A percentile compares a stretch with the other conserved stretches of the same genome.
Conservation (phyloP, 2,797 vertebrate genomes). For the Chaetodon trifasciatus region DNA sequence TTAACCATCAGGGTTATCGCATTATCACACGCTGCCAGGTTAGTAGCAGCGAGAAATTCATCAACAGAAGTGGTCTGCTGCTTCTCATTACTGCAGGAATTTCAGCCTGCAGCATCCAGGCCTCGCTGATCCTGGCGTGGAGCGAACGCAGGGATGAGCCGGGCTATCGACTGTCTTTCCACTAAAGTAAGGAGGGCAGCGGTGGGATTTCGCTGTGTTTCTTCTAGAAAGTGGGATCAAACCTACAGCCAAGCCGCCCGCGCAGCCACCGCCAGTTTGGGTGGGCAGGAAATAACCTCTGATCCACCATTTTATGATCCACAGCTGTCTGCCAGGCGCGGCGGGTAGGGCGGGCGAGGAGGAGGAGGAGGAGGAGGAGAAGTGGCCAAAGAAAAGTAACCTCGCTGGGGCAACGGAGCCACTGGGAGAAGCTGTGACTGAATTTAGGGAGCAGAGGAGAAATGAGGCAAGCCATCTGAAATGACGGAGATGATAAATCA, state of each 20-base stretch:
- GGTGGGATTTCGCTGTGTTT: constrained; percentile 69
- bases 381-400: constrained; percentile 41
- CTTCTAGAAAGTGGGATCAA: constrained; percentile 68
- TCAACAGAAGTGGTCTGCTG: constrained; percentile 65
- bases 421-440: constrained; percentile 61
- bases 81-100: constrained; percentile 76
- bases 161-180: constrained; percentile 64
- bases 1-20: constrained; percentile 47
- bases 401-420: constrained; percentile 46
- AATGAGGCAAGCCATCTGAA: constrained; percentile 72
- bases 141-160: constrained; percentile 62
- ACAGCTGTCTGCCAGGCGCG: constrained; percentile 68
- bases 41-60: constrained; percentile 58
- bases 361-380: constrained; percentile 13
- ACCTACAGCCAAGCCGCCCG: constrained; percentile 51
- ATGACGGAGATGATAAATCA: constrained; percentile 76
- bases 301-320: constrained; percentile 77
- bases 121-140: constrained; percentile 67
- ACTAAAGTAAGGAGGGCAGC: constrained; percentile 58
- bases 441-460: constrained; percentile 68
- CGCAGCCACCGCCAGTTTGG: constrained; percentile 62
- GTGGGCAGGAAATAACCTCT: constrained; percentile 81
- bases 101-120: constrained; percentile 67
- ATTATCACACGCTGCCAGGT: constrained; percentile 46
- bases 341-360: constrained; percentile 29